These are phyloP conservation scores for Perdita meconis DNA, from an alignment of 2,888 invertebrate species.

Conservation along the genomic window DNA sequence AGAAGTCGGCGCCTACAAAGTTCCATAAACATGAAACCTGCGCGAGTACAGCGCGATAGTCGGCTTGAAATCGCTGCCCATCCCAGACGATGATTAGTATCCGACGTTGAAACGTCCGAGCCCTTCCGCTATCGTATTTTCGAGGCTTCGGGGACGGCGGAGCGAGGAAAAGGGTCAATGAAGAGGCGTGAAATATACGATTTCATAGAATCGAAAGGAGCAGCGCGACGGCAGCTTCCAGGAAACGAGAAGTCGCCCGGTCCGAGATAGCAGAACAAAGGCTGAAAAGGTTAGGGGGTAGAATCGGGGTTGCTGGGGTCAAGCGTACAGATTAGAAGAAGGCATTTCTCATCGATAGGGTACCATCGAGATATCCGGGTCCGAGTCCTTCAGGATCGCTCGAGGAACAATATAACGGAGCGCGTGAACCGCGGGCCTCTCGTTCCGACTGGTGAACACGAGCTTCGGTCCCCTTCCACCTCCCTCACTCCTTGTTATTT, in stretches of 20 bases:
- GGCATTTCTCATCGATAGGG: conserved; percentile 55
- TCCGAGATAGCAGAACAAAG: conserved; percentile 54
- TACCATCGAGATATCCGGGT: conserved; percentile 37
- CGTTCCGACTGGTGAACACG: conserved; percentile 55
- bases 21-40: neutral
- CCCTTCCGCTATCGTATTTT: conserved; percentile 39
- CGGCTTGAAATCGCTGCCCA: neutral
- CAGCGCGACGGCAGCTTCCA: conserved; percentile 7
- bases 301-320: conserved; percentile 23
- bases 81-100: conserved; percentile 26
- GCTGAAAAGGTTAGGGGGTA: conserved; percentile 36
- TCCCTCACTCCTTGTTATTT: conserved; percentile 72
- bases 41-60: neutral
- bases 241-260: conserved; percentile 43
- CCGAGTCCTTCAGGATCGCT: conserved; percentile 47
- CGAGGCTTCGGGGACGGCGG: conserved; percentile 2
- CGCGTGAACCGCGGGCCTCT: conserved; percentile 53
- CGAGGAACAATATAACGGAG: conserved; percentile 69
- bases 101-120: conserved; percentile 24
- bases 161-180: neutral
- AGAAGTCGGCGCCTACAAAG: conserved; percentile 29
- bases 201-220: conserved; percentile 34
- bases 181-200: conserved; percentile 45
- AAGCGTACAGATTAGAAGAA: conserved; percentile 52
- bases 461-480: conserved; percentile 6